Evolutionary conservation across 92 coral and sea anemone genomes (phyloP).

Genomic region (Heliopora coerulea): DNA sequence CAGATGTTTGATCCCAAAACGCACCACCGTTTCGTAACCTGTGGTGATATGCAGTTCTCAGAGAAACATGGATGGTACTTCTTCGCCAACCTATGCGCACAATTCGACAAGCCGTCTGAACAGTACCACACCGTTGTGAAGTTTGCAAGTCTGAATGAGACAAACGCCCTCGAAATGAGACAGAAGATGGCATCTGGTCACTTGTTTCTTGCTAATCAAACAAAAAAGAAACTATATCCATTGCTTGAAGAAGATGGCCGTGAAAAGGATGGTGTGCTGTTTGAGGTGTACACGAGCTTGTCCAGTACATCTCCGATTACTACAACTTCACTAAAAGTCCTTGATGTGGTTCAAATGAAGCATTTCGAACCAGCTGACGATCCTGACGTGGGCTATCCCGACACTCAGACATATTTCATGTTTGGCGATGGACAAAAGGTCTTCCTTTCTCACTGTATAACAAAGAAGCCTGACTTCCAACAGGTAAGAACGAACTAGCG

Average conservation of each 20-base stretch:
- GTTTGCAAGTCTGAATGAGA: neutral
- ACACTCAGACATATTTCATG: slow-evolving; percentile 59
- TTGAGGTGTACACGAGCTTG: neutral
- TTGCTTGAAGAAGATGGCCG: slow-evolving; percentile 60
- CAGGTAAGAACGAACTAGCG: slow-evolving; percentile 70
- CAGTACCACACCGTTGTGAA: slow-evolving; percentile 12
- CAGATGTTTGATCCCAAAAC: too few relatives aligned
- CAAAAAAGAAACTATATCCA: slow-evolving; percentile 16
- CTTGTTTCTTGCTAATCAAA: slow-evolving; percentile 13
- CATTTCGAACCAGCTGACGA: slow-evolving; percentile 58
- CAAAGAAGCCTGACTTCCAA: slow-evolving; percentile 64
- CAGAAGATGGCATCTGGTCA: neutral
- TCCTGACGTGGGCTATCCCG: slow-evolving; percentile 53
- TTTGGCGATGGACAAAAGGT: slow-evolving; percentile 60
- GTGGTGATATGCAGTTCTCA: neutral
- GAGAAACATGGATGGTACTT: slow-evolving; percentile 11
- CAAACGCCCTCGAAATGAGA: slow-evolving; percentile 3
- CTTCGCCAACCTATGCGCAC: neutral
- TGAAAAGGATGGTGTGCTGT: slow-evolving; percentile 49
- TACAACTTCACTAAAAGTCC: slow-evolving; percentile 51
- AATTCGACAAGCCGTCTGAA: neutral
- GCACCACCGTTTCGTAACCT: neutral
- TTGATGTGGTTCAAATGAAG: slow-evolving; percentile 65
- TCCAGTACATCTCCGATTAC: slow-evolving; percentile 12
- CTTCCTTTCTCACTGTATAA: slow-evolving; percentile 67